Base-by-base conservation (phyloP, 2,797 vertebrate genomes). In the Periophthalmus magnuspinnatus region DNA sequence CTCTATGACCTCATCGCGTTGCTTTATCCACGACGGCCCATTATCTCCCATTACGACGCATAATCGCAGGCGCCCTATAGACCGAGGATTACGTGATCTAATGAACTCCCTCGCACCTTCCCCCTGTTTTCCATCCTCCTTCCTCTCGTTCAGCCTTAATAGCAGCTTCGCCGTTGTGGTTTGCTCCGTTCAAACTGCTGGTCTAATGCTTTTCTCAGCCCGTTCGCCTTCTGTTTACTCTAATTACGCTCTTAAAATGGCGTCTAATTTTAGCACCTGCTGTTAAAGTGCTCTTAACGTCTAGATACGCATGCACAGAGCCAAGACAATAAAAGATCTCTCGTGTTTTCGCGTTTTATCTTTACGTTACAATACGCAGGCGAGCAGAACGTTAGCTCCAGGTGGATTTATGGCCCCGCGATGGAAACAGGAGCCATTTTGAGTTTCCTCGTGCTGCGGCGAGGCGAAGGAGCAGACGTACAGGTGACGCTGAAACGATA, bases 231-330 rank as follows among this genome's bases (percentile, higher is more conserved):
- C 19, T 58, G 52, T 34, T 72, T 32, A 52, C 32, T 60, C 21
- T 33, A 71, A 69, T 52, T 48, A n/a, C 36, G 38, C 47, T 21
- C 6, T 57, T n/a, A 32, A 67, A 60, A 65, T 3, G 47, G 14
- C 47, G 14, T 68, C 24, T 34, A 22, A 22, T 33, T n/a, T 55
- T 32, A 6, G 24, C n/a, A 36, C 34, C 61, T 36, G 48, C 28
- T 67, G 59, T 67, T 28, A 14, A 14, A 77, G 38, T 48, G 36
- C 55, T 41, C 4, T 67, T 22, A 63, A 21, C 11, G 17, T 69
- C 56, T 71, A 21, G 38, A 61, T 72, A 28, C 33, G 14, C 16
- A 28, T 48, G 56, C 28, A 41, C 22, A 58, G 34, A 13, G 36
- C 28, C n/a, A 57, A 62, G 24, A 56, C 55, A 32, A 54, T 34